A percentile compares a stretch with the other conserved stretches of the same genome.
These are phyloP conservation scores for Microplitis manilae DNA, from an alignment of 2,888 invertebrate genomes.

Conservation along the genomic window DNA sequence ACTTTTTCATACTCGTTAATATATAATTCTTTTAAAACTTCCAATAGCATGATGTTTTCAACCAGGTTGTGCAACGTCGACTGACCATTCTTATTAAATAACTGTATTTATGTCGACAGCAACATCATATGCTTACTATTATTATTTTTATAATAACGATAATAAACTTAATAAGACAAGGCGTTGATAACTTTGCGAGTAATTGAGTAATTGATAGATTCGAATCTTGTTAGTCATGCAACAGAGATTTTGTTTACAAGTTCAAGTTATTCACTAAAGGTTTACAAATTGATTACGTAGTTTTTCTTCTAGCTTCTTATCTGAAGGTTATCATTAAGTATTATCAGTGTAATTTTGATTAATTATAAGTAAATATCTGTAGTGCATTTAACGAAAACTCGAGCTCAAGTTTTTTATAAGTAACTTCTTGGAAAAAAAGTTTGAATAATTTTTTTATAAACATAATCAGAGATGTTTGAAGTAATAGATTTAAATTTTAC, in stretches of 20 bases:
- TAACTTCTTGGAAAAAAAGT: too few relatives aligned
- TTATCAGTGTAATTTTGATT: too few relatives aligned
- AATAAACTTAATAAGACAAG: not conserved
- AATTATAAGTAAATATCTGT: too few relatives aligned
- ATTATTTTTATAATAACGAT: not conserved
- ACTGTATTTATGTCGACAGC: not conserved
- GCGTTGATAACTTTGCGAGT: not conserved
- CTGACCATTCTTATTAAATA: not conserved
- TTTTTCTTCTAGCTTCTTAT: not conserved
- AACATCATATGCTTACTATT: not conserved
- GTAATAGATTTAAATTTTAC: too few relatives aligned
- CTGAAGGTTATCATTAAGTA: not conserved
- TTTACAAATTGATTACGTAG: conserved; percentile 12
- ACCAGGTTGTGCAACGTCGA: not conserved
- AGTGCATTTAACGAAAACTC: too few relatives aligned
- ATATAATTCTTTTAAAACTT: not conserved
- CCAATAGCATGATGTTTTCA: not conserved
- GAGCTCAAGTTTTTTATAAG: too few relatives aligned
- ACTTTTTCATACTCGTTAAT: not conserved
- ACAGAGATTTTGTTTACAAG: not conserved
- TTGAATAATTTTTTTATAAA: too few relatives aligned
- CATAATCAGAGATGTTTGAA: too few relatives aligned
- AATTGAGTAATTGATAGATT: not conserved
- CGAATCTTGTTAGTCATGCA: not conserved
- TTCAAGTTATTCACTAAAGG: not conserved